Base-by-base conservation (phyloP, 2,113 vertebrate genomes). In the Siniperca chuatsi region DNA sequence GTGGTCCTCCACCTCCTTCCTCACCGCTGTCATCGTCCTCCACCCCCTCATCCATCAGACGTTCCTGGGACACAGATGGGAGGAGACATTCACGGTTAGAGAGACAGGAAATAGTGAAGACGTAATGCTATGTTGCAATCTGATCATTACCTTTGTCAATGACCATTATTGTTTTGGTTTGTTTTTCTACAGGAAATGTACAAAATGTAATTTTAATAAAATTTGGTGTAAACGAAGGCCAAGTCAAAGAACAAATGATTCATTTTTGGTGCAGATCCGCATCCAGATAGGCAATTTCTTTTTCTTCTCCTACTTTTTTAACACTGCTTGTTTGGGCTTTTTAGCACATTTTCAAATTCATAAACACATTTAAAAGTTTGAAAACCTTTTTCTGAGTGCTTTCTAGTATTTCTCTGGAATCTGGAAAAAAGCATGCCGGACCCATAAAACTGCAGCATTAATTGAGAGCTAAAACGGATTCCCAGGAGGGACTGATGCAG, bases 41-140 rank as follows among this genome's bases (percentile, higher is more conserved):
- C 58, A 98, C 81, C 5, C 98, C 98, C 23, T 99, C 97, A 48
- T 99, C 98, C 98, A 99, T 99, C 65, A 98, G 95, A 44, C 96
- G 98, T 78, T 99, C 98, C 98, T 99, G 94, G 84, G 95, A 91
- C 77, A 42, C 57, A 64, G 20, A 48, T 1, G 21, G 3, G 42
- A 18, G 40, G 9, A 55, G 18, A 50, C 1, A 29, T 4, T 12
- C 4, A 44, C 3, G 1, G 40, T 73, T 15, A 82, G 23, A 54
- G 11, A 77, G 8, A 52, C 8, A 8, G 16, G 50, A 16, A 21
- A 35, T 8, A 75, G 0, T 52, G 25, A 10, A 12, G 23, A 54
- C 4, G 10, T 6, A 7, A n/a, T 9, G 10, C 1, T 25, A 12
- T 4, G 16, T 35, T 25, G 23, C 10, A 4, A 54, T 25, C 35